Base-by-base conservation (phyloP, 2,797 vertebrate species). In the Cirrhinus mrigala region DNA sequence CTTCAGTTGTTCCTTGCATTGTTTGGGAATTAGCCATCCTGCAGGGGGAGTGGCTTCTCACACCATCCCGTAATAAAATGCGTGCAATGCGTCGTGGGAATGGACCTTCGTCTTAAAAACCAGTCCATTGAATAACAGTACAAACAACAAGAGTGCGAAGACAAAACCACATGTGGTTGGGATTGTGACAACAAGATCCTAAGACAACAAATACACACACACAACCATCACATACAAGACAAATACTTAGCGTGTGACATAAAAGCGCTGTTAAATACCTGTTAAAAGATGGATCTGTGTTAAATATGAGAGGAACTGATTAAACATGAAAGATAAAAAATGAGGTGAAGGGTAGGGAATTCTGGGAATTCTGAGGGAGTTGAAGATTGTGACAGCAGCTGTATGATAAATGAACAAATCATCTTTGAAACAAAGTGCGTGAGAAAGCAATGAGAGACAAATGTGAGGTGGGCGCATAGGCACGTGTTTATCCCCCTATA, bases 111-210 rank as follows among this genome's bases (percentile, higher is more conserved):
- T n/a, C 62, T 82, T 69, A 58, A 80, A 87, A 87, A 37, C 66
- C 83, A 87, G 82, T 79, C 86, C 70, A 89, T 69, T 74, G 86
- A 90, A 86, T 86, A 90, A 86, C 79, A 70, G 71, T 18, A 87
- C 58, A 87, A 84, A 87, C 85, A 87, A 79, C 79, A 84, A 33
- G 46, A 69, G 33, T 20, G 22, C 3, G 60, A 71, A 88, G 88
- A 85, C 84, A 88, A 83, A 90, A 83, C 62, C 77, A 27, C 77
- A 84, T 44, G 58, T 50, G 60, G 69, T 18, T 79, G 54, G 14
- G 50, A 60, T 52, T 62, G 83, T 66, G 50, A 69, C 79, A 83
- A 82, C 50, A 56, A 82, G 68, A 60, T 52, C 50, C 54, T 58
- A 62, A 56, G 33, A 86, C 79, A 62, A 52, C 70, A 80, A 69